A percentile compares a stretch with the other conserved stretches of the same genome.
phyloP scores from a whole-genome alignment of 2,797 vertebrate species.

The Fratercula arctica region DNA sequence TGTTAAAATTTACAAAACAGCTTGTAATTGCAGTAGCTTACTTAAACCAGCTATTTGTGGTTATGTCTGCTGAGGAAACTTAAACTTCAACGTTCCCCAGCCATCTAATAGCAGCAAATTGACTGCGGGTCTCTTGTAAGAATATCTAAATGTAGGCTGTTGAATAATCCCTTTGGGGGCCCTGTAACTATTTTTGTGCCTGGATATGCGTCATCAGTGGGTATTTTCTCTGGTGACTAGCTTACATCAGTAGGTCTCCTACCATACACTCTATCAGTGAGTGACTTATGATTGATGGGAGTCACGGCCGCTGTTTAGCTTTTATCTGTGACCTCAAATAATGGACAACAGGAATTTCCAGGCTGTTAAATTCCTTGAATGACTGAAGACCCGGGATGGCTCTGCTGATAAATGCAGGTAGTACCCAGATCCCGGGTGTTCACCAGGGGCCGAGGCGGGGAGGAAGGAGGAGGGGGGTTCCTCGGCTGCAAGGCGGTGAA shows the following conservation, averaged over 20 bases:
- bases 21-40: conserved; percentile 66
- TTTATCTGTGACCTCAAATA: conserved; percentile 83
- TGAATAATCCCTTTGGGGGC: conserved; percentile 95
- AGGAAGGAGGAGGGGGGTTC: conserved; percentile 69
- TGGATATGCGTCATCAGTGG: conserved; percentile 99
- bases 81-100: conserved; percentile 72
- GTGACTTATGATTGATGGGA: conserved; percentile 94
- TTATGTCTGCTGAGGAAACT: conserved; percentile 76
- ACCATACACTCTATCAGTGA: conserved; percentile 90
- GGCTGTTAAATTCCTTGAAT: conserved; percentile 85
- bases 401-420: conserved; percentile 87
- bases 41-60: conserved; percentile 77
- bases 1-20: conserved; percentile 70
- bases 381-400: conserved; percentile 85
- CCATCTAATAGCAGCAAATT: conserved; percentile 72
- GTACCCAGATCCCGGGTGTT: conserved; percentile 77
- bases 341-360: conserved; percentile 87
- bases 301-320: conserved; percentile 83
- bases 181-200: conserved; percentile 98
- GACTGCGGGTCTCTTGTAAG: conserved; percentile 85
- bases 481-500: conserved; percentile 47
- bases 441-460: conserved; percentile 34
- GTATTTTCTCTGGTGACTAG: conserved; percentile 99
- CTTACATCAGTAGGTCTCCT: conserved; percentile 98
- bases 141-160: conserved; percentile 96